A percentile compares a stretch with the other conserved stretches of the same genome.
Evolutionary conservation across 2,888 invertebrate species (phyloP).

Genomic region (Agrochola lychnidis): DNA sequence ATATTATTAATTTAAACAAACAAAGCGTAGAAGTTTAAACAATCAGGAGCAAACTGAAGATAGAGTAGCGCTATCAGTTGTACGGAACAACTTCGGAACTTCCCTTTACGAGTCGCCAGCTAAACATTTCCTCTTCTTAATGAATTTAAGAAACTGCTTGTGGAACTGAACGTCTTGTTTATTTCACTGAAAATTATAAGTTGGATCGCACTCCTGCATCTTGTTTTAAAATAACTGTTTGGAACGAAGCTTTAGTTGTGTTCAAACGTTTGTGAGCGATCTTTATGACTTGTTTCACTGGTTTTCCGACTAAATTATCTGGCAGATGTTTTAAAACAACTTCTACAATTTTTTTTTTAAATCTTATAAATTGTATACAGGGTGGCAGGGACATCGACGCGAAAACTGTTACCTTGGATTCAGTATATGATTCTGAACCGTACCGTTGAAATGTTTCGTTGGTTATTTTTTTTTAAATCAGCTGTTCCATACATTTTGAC

Average conservation of each 20-base stretch:
- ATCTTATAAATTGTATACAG: too few species aligned
- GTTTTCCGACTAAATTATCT: not conserved
- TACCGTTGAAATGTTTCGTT: too few species aligned
- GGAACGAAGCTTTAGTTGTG: not conserved
- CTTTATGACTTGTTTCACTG: not conserved
- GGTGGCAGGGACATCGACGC: too few species aligned
- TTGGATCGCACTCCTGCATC: slow-evolving; percentile 32
- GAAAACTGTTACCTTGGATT: too few species aligned
- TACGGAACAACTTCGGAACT: slow-evolving; percentile 69
- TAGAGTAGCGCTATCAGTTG: slow-evolving; percentile 73
- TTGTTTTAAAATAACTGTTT: slow-evolving; percentile 37
- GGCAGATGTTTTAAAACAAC: not conserved
- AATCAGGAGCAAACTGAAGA: slow-evolving; percentile 64
- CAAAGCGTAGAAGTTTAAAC: slow-evolving; percentile 62
- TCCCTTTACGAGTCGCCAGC: slow-evolving; percentile 68
- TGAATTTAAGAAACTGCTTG: slow-evolving; percentile 74
- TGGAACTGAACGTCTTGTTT: slow-evolving; percentile 62
- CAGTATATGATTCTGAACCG: too few species aligned
- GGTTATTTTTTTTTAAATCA: too few species aligned
- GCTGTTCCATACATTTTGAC: too few species aligned
- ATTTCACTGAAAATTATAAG: slow-evolving; percentile 60
- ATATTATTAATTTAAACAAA: slow-evolving; percentile 67
- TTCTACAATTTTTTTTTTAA: not conserved
- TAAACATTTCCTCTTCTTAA: slow-evolving; percentile 74
- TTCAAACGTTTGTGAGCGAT: slow-evolving; percentile 15